Base-by-base conservation (phyloP, 1,140 invertebrate species). In the Lasaia peninsularis region DNA sequence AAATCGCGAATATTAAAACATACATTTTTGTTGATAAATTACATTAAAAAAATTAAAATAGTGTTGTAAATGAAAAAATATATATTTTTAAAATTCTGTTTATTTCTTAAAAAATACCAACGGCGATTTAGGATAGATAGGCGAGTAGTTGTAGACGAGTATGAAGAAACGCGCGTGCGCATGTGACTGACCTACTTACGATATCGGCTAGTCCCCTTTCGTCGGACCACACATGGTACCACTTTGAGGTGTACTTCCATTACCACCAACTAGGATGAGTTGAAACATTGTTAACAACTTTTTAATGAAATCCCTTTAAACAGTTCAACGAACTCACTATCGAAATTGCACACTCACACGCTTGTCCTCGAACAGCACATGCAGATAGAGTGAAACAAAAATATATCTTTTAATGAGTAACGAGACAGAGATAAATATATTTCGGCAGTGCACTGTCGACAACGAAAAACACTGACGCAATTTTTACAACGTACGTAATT, bases 381-480 rank as follows among this genome's bases (percentile, higher is more conserved):
- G 58, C 75, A 84, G 80, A 86, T 86, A 87, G 86, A 86, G 85
- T 83, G 63, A 78, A 84, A 86, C 78, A 75, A 85, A 84, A 80
- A 85, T 82, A 79, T 67, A 64, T 66, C 57, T 62, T 67, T 59
- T 64, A 60, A 82, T 82, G 74, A 84, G 72, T 71, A 80, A 55
- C 14, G 55, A 80, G 83, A 88, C 76, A 80, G 86, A 85, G 83
- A 88, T 84, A 80, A 88, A 74, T 78, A 82, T 86, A 88, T 88
- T 88, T 86, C 71, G 86, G 80, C 73, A 60, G 71, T 67, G 71
- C 78, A 62, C 63, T 86, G 84, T 83, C 74, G 80, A 85, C 81
- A 69, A 85, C 85, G 85, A 85, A 86, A 88, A 86, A 85, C 75
- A 86, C 85, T 88, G 81, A 85, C 81, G 83, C 85, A 88, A 88